Conservation (phyloP, 2,888 invertebrate genomes). For the Nymphalis urticae region DNA sequence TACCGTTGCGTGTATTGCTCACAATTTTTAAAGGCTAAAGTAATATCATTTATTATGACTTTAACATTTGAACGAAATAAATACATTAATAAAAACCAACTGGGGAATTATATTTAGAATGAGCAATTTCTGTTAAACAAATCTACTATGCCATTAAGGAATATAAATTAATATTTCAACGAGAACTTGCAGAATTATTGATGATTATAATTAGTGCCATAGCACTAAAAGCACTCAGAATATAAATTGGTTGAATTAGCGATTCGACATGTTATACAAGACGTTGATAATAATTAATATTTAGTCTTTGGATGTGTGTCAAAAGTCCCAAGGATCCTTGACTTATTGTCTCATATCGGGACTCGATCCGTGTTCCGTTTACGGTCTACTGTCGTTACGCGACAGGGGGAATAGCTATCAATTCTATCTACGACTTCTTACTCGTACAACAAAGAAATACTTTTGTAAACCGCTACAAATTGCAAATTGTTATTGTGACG, state of each 20-base stretch:
- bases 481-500: too few species aligned
- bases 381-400: slow-evolving; percentile 39
- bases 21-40: slow-evolving; percentile 3
- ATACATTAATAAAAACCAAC: too few species aligned
- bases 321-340: slow-evolving; percentile 57
- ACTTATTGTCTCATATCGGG: slow-evolving; percentile 30
- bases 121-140: too few species aligned
- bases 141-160: slow-evolving; percentile 23
- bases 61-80: background rate
- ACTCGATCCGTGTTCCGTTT: slow-evolving; percentile 36
- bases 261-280: background rate
- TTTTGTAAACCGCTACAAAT: slow-evolving; percentile 34
- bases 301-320: slow-evolving; percentile 52
- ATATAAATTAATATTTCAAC: background rate
- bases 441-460: slow-evolving; percentile 28
- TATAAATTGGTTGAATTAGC: too few species aligned
- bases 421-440: slow-evolving; percentile 37
- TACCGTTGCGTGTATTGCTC: background rate
- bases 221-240: too few species aligned
- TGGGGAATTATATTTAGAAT: too few species aligned
- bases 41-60: slow-evolving; percentile 5
- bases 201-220: background rate
- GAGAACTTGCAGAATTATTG: background rate
- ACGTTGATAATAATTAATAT: slow-evolving; percentile 3
- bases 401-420: slow-evolving; percentile 39